Conservation (phyloP, 2,888 invertebrate genomes). For the Neoitamus cyanurus region DNA sequence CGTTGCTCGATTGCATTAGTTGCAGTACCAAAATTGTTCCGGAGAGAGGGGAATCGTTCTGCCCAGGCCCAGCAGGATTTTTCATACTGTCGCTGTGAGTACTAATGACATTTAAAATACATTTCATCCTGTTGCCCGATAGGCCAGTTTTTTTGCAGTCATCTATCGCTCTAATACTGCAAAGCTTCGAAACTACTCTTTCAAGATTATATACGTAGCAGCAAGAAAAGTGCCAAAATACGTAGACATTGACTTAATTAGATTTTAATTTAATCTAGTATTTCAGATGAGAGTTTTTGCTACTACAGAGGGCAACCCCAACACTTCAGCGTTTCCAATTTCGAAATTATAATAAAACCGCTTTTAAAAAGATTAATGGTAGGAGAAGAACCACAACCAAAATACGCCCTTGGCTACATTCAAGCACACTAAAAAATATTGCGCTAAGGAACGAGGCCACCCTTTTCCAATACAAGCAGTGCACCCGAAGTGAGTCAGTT, state of each 20-base stretch:
- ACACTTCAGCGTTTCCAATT: background rate
- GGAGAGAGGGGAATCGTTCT: too few relatives aligned
- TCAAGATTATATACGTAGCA: too few relatives aligned
- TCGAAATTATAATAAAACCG: slow-evolving; percentile 18
- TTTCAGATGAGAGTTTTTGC: background rate
- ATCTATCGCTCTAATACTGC: too few relatives aligned
- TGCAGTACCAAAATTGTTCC: too few relatives aligned
- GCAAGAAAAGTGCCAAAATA: too few relatives aligned
- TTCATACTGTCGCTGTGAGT: too few relatives aligned
- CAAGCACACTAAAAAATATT: background rate
- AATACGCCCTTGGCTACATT: background rate
- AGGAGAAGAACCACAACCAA: background rate
- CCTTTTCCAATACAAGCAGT: slow-evolving; percentile 45
- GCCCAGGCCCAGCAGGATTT: too few relatives aligned
- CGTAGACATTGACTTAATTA: background rate
- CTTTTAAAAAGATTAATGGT: slow-evolving; percentile 32
- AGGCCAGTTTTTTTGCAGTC: too few relatives aligned
- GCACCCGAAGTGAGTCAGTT: slow-evolving; percentile 51
- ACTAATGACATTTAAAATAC: too few relatives aligned
- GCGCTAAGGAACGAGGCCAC: background rate
- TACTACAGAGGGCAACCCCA: background rate
- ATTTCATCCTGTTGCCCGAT: too few relatives aligned
- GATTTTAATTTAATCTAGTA: background rate
- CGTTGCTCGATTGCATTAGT: too few relatives aligned
- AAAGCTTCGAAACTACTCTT: too few relatives aligned